Conservation (phyloP, 2,888 invertebrate species). For the Clusia tigrina region DNA sequence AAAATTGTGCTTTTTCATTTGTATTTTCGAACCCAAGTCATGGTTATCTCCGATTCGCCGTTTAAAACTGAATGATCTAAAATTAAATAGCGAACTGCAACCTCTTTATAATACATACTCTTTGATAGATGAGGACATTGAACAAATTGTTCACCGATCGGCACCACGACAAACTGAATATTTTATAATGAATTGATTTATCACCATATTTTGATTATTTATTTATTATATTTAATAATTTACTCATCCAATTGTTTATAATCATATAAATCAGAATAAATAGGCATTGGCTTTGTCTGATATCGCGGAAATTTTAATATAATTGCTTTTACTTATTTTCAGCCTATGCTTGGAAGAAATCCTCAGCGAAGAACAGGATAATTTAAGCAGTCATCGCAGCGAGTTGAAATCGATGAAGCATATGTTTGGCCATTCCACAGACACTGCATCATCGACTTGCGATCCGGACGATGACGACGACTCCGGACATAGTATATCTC, state of each 20-base stretch:
- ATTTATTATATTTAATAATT: background rate
- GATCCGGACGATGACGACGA: conserved; percentile 15
- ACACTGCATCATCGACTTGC: conserved; percentile 22
- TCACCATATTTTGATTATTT: background rate
- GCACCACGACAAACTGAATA: background rate
- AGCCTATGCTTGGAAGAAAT: conserved; percentile 38
- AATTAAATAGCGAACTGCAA: too few species aligned
- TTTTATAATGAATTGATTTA: conserved; percentile 1
- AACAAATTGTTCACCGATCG: too few species aligned
- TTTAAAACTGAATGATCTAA: too few species aligned
- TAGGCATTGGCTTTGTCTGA: too few species aligned
- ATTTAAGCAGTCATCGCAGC: conserved; percentile 35
- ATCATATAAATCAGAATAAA: too few species aligned
- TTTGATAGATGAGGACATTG: too few species aligned
- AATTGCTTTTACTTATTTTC: background rate
- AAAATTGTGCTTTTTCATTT: too few species aligned
- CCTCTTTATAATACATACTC: too few species aligned
- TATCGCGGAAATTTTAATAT: too few species aligned
- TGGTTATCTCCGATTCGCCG: too few species aligned
- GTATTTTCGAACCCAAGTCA: too few species aligned
- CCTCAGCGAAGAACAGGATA: conserved; percentile 37
- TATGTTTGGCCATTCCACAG: conserved; percentile 21
- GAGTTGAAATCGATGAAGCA: conserved; percentile 38
- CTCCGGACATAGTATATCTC: background rate
- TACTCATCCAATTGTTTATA: too few species aligned